phyloP scores from a whole-genome alignment of 1,140 invertebrate genomes.

The Riptortus pedestris region DNA sequence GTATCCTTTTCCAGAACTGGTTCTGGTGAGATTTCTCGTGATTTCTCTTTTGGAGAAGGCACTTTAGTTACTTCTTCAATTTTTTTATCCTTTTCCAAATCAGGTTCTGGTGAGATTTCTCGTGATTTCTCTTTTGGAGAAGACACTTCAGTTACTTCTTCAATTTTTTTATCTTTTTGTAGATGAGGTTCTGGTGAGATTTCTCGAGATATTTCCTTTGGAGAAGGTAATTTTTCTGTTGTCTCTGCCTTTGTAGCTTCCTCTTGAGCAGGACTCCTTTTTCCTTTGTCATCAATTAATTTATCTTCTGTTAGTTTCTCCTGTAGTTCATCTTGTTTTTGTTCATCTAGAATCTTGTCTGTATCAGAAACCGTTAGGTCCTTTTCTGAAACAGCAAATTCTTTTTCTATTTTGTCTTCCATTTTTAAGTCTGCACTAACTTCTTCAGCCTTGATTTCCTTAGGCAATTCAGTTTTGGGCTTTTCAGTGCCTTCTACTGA shows the following conservation, averaged over 20 bases:
- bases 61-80: neutral
- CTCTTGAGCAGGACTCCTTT: slow-evolving; percentile 22
- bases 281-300: slow-evolving; percentile 23
- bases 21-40: neutral
- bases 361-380: no score
- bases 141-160: neutral
- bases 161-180: neutral
- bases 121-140: neutral
- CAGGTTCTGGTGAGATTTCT: neutral
- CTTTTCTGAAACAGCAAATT: slow-evolving; percentile 22
- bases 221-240: neutral
- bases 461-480: neutral
- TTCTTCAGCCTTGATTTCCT: neutral
- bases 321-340: slow-evolving; percentile 17
- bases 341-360: neutral
- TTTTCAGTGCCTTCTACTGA: no score
- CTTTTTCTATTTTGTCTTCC: slow-evolving; percentile 20
- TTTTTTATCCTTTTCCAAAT: neutral
- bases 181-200: neutral
- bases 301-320: slow-evolving; percentile 27
- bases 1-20: neutral
- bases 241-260: slow-evolving; percentile 19
- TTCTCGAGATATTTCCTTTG: neutral
- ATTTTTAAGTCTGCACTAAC: slow-evolving; percentile 8
- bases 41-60: neutral